Evolutionary conservation across 2,888 invertebrate species (phyloP), one percentile per base, ranked within the genome.

Genomic region (Diachrysia chrysitis): DNA sequence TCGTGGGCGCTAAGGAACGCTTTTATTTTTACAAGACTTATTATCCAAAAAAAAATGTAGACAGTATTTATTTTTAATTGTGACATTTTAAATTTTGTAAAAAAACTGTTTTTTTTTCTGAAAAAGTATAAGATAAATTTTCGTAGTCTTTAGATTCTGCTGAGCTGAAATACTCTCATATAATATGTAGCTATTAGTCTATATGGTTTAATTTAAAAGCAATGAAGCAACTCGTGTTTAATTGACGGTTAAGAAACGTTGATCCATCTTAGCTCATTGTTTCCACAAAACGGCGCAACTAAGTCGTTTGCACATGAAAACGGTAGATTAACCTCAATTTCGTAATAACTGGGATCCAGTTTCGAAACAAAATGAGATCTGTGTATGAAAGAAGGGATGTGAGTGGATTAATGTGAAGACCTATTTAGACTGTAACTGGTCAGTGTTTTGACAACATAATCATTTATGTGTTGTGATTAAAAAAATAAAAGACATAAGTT

Each of bases 291-390:
- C 63, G 61, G 53, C 10, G 58, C 72, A 64, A 65, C 73, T 72
- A 69, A 65, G 69, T 66, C 59, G 56, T 70, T 80, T 73, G 79
- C 81, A 71, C 83, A 82, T 81, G 81, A 81, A 74, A 81, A 69
- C 71, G 58, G 74, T 57, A 81, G 83, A 83, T 81, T 82, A 82
- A 78, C 83, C 81, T 83, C 79, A 69, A 82, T 81, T 78, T 69
- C 66, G 55, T 66, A 66, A 79, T 73, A 69, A 68, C 73, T 61
- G 62, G 53, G 56, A 66, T 63, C 67, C 66, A 63, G 65, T 77
- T 71, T 60, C 60, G 56, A 72, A 80, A 81, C 78, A 73, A 78
- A 77, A 74, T 61, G 63, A 67, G 63, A 51, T 56, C 35, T 64
- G 62, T 58, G 46, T 58, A 48, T 65, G 64, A 65, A 55, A 63